Base-by-base conservation (phyloP, 2,888 invertebrate species). In the Dryobota labecula region DNA sequence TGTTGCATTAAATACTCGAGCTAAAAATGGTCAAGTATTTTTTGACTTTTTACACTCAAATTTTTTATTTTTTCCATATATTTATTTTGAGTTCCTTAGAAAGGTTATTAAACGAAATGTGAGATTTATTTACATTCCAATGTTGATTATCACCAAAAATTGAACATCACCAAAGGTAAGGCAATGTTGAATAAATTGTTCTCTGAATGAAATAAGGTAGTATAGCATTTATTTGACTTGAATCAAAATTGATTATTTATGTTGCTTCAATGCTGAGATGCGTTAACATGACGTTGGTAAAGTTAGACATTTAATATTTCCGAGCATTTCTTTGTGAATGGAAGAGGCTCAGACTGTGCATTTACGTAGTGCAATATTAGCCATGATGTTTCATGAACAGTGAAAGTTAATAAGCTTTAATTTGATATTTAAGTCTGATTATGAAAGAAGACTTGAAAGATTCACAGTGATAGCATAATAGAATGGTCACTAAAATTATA, bases 41-140 rank as follows among this genome's bases (percentile, higher is more conserved):
- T 96, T 96, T 95, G 95, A 96, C 96, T 96, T 96, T 96, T 96
- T 96, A 96, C 96, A 95, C 96, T 96, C 96, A 96, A 96, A 96
- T 96, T 95, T 93, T 90, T 88, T 85, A 88, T 87, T 90, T 91
- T 86, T 82, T 84, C 84, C 84, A 87, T 89, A 89, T 88, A 89
- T 92, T 92, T 91, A 87, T 92, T 94, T 92, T 90, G 89, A 89
- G 88, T 94, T 93, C 89, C 88, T 87, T 92, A 90, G 90, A 91
- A 88, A 87, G 91, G 88, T 92, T 90, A 89, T 88, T 90, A 88
- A 82, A 84, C 76, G 36, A 89, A 90, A 90, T 94, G 95, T 95
- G 94, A 93, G 92, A 92, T 89, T 89, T 90, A 85, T 90, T 90
- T 91, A 93, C 95, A 94, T 95, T 95, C 94, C 94, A 93, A 94